Percentiles rank a stretch among this genome's conserved stretches.
Conservation (phyloP, 53 echinoderm and acorn worm genomes). For the Actinopyga echinites region DNA sequence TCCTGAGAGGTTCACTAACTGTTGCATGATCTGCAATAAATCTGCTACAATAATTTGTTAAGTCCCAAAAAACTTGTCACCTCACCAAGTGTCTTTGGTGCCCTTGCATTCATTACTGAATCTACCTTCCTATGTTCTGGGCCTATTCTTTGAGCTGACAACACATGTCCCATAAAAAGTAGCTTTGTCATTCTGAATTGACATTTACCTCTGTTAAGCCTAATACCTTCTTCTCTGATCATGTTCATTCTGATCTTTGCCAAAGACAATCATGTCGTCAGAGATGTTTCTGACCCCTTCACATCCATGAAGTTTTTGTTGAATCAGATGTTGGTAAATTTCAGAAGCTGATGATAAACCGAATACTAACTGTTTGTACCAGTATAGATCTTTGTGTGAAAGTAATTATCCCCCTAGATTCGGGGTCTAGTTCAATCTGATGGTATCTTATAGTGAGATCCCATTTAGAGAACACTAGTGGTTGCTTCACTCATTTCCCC, state of each 20-base stretch:
- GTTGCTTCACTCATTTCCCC: neutral
- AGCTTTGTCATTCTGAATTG: neutral
- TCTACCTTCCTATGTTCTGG: neutral
- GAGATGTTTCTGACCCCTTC: neutral
- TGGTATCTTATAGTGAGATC: neutral
- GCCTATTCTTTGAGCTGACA: neutral
- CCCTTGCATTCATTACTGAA: neutral
- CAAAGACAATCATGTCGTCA: slow-evolving; percentile 4
- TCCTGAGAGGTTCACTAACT: too few species aligned
- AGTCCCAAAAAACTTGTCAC: too few species aligned
- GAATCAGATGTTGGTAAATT: slow-evolving; percentile 4
- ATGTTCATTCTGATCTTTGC: neutral
- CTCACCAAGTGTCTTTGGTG: too few species aligned
- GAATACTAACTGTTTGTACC: neutral
- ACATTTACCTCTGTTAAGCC: neutral
- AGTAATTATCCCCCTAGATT: neutral
- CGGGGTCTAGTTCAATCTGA: neutral
- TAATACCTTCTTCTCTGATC: neutral
- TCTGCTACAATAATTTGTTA: too few species aligned
- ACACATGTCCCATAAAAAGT: neutral
- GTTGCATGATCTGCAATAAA: too few species aligned
- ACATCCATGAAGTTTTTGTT: neutral
- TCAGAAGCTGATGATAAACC: neutral
- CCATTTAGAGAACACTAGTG: neutral
- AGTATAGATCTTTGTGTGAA: neutral